A percentile compares a stretch with the other conserved stretches of the same genome.
Evolutionary conservation across 2,113 vertebrate species (phyloP).

Genomic region (Corythaixoides concolor): DNA sequence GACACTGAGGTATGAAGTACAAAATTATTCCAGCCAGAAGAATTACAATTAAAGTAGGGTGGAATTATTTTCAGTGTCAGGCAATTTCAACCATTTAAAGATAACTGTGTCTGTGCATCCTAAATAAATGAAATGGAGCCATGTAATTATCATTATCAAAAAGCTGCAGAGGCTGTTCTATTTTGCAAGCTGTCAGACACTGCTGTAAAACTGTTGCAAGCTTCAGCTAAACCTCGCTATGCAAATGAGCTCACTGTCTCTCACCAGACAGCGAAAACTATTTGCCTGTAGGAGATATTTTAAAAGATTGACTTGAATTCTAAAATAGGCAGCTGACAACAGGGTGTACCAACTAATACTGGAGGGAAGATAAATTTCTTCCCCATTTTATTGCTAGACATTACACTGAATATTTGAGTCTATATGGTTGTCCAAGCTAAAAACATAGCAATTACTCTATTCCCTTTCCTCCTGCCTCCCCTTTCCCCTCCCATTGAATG

Average conservation of each 20-base stretch:
- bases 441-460: not conserved
- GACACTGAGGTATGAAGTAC: not conserved
- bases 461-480: rapidly evolving
- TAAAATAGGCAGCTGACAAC: not conserved
- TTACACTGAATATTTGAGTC: not conserved
- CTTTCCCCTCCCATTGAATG: not conserved
- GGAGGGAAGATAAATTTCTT: not conserved
- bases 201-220: not conserved
- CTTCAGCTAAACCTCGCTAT: not conserved
- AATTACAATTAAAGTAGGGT: not conserved
- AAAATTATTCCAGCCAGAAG: not conserved
- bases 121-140: conserved; percentile 11
- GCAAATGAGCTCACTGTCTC: not conserved
- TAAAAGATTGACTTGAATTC: not conserved
- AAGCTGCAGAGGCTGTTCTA: not conserved
- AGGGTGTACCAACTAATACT: not conserved
- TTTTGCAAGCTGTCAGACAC: not conserved
- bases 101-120: not conserved
- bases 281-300: not conserved
- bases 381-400: not conserved
- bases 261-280: not conserved
- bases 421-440: not conserved
- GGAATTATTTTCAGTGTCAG: not conserved
- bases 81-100: conserved; percentile 11
- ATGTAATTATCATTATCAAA: not conserved